These are phyloP conservation scores for Coranthus polyacanthus DNA, from an alignment of 2,797 vertebrate genomes.

Conservation along the genomic window DNA sequence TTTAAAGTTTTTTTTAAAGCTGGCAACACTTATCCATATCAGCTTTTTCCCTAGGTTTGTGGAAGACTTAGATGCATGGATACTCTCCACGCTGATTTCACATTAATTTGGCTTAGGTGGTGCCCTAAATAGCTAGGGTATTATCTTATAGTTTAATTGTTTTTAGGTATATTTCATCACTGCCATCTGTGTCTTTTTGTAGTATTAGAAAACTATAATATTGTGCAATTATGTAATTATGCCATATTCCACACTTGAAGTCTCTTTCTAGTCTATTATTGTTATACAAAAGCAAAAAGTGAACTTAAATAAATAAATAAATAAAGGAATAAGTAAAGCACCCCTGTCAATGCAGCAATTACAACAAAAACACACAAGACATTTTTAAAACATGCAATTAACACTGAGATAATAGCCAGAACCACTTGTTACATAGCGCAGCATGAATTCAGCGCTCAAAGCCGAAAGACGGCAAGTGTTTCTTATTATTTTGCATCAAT, in stretches of 20 bases:
- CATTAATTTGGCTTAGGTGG: no score
- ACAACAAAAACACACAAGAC: no score
- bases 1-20: no score
- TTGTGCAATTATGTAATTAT: constrained; percentile 2
- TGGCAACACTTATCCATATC: no score
- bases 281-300: no score
- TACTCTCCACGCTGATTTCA: no score
- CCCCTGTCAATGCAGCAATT: no score
- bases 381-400: neutral
- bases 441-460: constrained; percentile 1
- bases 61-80: no score
- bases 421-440: constrained; percentile 12
- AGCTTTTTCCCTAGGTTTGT: no score
- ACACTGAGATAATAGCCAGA: constrained; percentile 20
- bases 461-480: constrained; percentile 20
- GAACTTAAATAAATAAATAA: no score
- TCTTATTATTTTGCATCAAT: constrained; percentile 12
- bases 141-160: no score
- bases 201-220: neutral
- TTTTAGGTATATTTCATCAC: neutral
- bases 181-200: neutral
- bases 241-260: neutral
- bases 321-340: neutral
- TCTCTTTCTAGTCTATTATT: neutral
- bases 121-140: no score